Conservation (phyloP, 2,113 vertebrate species). For the Seriola rivoliana region DNA sequence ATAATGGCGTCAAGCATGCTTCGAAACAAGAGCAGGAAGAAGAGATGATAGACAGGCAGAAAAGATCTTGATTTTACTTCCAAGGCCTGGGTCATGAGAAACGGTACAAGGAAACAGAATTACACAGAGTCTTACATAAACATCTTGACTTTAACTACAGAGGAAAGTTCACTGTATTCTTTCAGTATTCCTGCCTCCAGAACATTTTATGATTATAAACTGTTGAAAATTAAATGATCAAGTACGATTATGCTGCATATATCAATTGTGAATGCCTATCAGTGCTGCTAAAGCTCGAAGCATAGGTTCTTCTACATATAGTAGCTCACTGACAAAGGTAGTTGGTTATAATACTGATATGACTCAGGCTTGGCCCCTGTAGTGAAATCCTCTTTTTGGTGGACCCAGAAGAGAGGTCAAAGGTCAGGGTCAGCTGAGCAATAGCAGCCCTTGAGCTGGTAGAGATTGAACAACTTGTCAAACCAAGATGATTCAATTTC, state of each 20-base stretch:
- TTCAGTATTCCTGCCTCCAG: constrained; percentile 2
- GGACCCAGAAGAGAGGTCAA: constrained; percentile 4
- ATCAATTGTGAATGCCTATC: constrained; percentile 27
- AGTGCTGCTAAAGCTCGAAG: background rate
- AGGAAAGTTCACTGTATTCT: constrained; percentile 27
- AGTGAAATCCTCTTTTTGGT: constrained; percentile 20
- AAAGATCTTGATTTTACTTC: constrained; percentile 44
- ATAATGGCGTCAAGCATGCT: constrained; percentile 43
- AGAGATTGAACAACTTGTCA: background rate
- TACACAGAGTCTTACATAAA: constrained; percentile 19
- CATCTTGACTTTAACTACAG: constrained; percentile 11
- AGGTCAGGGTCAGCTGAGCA: constrained; percentile 4
- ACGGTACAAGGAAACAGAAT: constrained; percentile 10
- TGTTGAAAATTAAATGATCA: constrained; percentile 28
- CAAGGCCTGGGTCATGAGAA: constrained; percentile 26
- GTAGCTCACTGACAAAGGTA: constrained; percentile 5
- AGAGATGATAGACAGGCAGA: constrained; percentile 62
- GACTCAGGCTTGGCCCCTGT: constrained; percentile 1
- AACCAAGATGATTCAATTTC: background rate
- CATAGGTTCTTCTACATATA: background rate
- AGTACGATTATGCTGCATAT: background rate
- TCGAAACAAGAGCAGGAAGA: constrained; percentile 68
- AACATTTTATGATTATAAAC: constrained; percentile 27
- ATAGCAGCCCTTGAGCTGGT: background rate
- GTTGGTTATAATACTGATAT: background rate